These are phyloP conservation scores for Malthinus seriepunctatus DNA, from an alignment of 2,888 invertebrate genomes.

Conservation along the genomic window DNA sequence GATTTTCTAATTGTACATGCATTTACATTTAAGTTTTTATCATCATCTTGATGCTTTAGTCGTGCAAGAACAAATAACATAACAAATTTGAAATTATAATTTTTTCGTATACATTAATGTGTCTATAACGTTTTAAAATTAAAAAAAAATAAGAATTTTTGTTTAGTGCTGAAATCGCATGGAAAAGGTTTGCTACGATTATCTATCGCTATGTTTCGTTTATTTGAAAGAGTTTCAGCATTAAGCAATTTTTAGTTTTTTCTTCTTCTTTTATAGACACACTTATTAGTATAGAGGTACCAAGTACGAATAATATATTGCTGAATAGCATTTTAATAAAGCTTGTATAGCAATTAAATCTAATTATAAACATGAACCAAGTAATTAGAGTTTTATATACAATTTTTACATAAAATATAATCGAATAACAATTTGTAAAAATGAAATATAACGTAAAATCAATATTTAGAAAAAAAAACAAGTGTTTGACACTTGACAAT, in stretches of 20 bases:
- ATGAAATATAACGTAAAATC: too few species aligned
- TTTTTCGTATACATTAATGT: slow-evolving; percentile 20
- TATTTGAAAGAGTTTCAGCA: slow-evolving; percentile 9
- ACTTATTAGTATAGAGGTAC: slow-evolving; percentile 15
- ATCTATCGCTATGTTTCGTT: neutral
- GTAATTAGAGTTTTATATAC: slow-evolving; percentile 21
- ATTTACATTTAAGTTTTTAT: slow-evolving; percentile 45
- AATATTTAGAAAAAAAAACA: too few species aligned
- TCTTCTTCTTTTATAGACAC: slow-evolving; percentile 12
- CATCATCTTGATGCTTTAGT: slow-evolving; percentile 19
- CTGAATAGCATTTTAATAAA: slow-evolving; percentile 24
- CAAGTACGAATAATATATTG: slow-evolving; percentile 21
- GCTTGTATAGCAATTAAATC: slow-evolving; percentile 26
- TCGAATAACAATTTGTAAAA: neutral
- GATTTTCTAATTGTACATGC: slow-evolving; percentile 47
- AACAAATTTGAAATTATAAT: slow-evolving; percentile 18
- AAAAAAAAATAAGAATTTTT: neutral
- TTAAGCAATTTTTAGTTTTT: slow-evolving; percentile 3
- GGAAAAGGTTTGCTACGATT: neutral
- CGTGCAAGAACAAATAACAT: slow-evolving; percentile 26
- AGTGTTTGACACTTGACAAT: too few species aligned
- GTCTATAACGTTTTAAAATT: slow-evolving; percentile 12
- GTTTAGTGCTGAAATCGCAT: slow-evolving; percentile 8
- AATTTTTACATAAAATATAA: slow-evolving; percentile 11
- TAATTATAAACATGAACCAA: slow-evolving; percentile 26